Evolutionary conservation across 2,797 vertebrate species (phyloP).

Genomic region (Alfaro cultratus): DNA sequence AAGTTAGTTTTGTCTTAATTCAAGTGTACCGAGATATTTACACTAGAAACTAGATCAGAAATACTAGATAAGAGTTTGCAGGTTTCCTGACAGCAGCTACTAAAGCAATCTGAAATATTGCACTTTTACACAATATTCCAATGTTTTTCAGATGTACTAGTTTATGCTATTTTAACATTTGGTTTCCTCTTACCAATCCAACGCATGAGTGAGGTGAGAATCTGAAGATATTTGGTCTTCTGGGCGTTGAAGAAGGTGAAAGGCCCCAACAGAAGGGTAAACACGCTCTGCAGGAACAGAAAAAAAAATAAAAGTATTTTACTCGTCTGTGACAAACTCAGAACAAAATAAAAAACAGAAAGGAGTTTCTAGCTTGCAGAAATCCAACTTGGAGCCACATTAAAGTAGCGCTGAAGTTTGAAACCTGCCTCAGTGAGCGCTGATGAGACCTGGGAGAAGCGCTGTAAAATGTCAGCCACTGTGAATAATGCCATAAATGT

Average conservation of each 20-base stretch:
- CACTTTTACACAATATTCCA: too few species aligned
- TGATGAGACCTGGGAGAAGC: not conserved
- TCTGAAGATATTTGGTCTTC: slow-evolving; percentile 98
- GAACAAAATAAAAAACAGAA: not conserved
- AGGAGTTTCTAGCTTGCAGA: not conserved
- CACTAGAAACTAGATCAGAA: too few species aligned
- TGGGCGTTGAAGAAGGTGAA: slow-evolving; percentile 97
- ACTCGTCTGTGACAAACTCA: not conserved
- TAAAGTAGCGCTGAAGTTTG: not conserved
- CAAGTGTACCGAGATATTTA: too few species aligned
- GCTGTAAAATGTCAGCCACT: not conserved
- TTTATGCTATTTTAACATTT: not conserved
- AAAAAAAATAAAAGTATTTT: not conserved
- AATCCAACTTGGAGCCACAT: not conserved
- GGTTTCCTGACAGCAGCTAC: too few species aligned
- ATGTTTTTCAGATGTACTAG: not conserved
- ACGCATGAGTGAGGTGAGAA: slow-evolving; percentile 94
- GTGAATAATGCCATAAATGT: slow-evolving; percentile 18
- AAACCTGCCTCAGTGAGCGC: not conserved
- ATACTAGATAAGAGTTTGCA: too few species aligned
- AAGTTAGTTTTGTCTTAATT: too few species aligned
- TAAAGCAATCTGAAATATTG: too few species aligned
- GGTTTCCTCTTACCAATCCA: slow-evolving; percentile 91
- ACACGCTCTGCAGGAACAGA: slow-evolving; percentile 79
- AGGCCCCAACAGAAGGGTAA: slow-evolving; percentile 89